These are phyloP conservation scores for Dryobotodes eremita DNA, from an alignment of 2,888 invertebrate genomes.

Conservation along the genomic window DNA sequence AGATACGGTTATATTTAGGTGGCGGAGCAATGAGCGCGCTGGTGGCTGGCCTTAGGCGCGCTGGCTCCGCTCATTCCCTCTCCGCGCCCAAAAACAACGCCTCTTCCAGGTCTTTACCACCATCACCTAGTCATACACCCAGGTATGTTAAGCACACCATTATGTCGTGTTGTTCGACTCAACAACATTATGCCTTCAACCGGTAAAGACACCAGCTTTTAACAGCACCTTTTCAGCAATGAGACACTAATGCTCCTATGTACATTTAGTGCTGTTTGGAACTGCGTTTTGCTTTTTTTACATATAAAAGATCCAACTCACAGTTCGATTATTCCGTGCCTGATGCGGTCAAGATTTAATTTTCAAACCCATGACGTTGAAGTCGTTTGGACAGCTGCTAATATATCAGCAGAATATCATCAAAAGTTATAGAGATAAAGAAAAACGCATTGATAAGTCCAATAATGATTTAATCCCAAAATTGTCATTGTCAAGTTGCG, in stretches of 20 bases:
- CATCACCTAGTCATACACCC: slow-evolving; percentile 94
- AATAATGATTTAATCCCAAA: not conserved
- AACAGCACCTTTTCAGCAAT: slow-evolving; percentile 45
- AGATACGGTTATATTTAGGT: slow-evolving; percentile 68
- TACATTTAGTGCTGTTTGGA: slow-evolving; percentile 32
- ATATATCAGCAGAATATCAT: not conserved
- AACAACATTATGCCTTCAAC: slow-evolving; percentile 1
- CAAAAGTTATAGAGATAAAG: too few species aligned
- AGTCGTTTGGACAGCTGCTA: not conserved
- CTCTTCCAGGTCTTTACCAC: slow-evolving; percentile 93
- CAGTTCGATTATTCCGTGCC: not conserved
- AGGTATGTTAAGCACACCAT: slow-evolving; percentile 78
- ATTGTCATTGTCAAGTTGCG: not conserved
- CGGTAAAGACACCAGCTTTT: slow-evolving; percentile 45
- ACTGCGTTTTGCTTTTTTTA: slow-evolving; percentile 17
- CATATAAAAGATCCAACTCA: slow-evolving; percentile 1
- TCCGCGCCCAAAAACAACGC: slow-evolving; percentile 88
- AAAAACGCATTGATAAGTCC: not conserved
- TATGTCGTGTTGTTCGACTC: slow-evolving; percentile 31
- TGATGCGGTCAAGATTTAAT: not conserved
- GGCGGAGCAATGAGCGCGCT: slow-evolving; percentile 88
- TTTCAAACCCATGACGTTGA: not conserved
- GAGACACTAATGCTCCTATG: slow-evolving; percentile 36
- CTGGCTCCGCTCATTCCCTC: slow-evolving; percentile 88
- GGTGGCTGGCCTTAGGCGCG: slow-evolving; percentile 87